Evolutionary conservation across 2,888 invertebrate genomes (phyloP).

Genomic region (Drosophila multiciliata): DNA sequence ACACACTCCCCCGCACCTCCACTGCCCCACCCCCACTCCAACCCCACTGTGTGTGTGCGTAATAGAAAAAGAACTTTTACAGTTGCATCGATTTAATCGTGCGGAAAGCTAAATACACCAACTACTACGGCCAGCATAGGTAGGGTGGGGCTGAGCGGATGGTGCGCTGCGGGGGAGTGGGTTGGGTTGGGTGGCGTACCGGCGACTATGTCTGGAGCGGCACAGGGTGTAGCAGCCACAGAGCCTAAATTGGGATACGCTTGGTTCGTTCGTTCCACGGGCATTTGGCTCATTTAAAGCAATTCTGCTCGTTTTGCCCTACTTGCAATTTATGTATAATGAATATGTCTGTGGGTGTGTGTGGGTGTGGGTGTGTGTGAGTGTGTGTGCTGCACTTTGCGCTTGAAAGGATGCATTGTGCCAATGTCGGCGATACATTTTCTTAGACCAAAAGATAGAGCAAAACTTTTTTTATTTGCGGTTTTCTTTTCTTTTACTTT

Average conservation of each 20-base stretch:
- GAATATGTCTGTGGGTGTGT: slow-evolving; percentile 51
- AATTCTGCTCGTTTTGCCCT: slow-evolving; percentile 59
- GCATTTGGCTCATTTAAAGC: slow-evolving; percentile 76
- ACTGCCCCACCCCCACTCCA: neutral
- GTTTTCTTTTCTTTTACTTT: neutral
- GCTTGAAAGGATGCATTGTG: slow-evolving; percentile 80
- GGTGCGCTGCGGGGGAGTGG: neutral
- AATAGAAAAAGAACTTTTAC: slow-evolving; percentile 81
- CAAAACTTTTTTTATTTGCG: slow-evolving; percentile 55
- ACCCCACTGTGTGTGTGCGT: slow-evolving; percentile 58
- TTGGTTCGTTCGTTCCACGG: slow-evolving; percentile 68
- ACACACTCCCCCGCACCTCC: too few relatives aligned
- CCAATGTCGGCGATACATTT: slow-evolving; percentile 72
- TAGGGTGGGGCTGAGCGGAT: slow-evolving; percentile 4
- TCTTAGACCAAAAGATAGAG: slow-evolving; percentile 64
- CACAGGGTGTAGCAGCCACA: slow-evolving; percentile 13
- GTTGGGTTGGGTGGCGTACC: slow-evolving; percentile 25
- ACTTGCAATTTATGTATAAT: slow-evolving; percentile 74
- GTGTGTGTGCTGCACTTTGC: slow-evolving; percentile 65
- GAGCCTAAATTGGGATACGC: slow-evolving; percentile 80
- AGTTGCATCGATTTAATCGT: slow-evolving; percentile 83
- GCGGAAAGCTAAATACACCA: slow-evolving; percentile 80
- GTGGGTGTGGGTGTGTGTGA: slow-evolving; percentile 1
- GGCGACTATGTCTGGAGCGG: slow-evolving; percentile 67
- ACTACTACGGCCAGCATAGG: slow-evolving; percentile 20